phyloP scores from a whole-genome alignment of 1,140 invertebrate genomes.

The Drosophila persimilis region DNA sequence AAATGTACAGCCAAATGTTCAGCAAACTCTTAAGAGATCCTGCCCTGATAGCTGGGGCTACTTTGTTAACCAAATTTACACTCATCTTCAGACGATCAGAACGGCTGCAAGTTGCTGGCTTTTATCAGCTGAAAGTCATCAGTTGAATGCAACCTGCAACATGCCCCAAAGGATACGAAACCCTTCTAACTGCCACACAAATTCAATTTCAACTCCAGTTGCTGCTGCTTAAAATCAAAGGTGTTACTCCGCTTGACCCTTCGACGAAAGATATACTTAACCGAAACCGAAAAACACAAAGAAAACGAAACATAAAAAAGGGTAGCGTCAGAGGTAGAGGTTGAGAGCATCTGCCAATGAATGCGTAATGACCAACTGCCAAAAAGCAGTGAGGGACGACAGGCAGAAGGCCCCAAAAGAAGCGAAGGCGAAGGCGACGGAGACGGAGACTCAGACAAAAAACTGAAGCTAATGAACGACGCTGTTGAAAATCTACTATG shows the following conservation, averaged over 20 bases:
- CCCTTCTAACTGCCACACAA: conserved; percentile 63
- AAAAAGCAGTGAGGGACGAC: conserved; percentile 61
- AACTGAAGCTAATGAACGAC: conserved; percentile 62
- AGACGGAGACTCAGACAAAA: conserved; percentile 3
- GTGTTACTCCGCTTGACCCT: conserved; percentile 72
- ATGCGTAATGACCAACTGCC: conserved; percentile 77
- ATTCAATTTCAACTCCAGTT: conserved; percentile 32
- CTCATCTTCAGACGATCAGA: conserved; percentile 30
- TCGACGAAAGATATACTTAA: conserved; percentile 54
- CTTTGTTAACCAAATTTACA: conserved; percentile 66
- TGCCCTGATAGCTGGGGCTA: conserved; percentile 20
- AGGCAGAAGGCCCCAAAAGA: conserved; percentile 4
- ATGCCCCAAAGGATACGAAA: conserved; percentile 23
- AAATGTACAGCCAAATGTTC: conserved; percentile 57
- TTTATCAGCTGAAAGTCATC: conserved; percentile 38
- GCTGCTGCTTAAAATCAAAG: conserved; percentile 61
- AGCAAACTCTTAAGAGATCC: conserved; percentile 6
- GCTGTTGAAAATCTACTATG: conserved; percentile 62
- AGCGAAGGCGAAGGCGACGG: not conserved
- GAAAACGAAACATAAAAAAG: conserved; percentile 11
- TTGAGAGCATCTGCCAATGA: conserved; percentile 71
- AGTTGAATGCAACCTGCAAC: conserved; percentile 37
- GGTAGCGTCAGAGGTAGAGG: conserved; percentile 1
- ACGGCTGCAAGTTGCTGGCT: conserved; percentile 48
- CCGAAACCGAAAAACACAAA: conserved; percentile 18